These are phyloP conservation scores for Drosophila colorata DNA, from an alignment of 2,888 invertebrate species.

Conservation along the genomic window DNA sequence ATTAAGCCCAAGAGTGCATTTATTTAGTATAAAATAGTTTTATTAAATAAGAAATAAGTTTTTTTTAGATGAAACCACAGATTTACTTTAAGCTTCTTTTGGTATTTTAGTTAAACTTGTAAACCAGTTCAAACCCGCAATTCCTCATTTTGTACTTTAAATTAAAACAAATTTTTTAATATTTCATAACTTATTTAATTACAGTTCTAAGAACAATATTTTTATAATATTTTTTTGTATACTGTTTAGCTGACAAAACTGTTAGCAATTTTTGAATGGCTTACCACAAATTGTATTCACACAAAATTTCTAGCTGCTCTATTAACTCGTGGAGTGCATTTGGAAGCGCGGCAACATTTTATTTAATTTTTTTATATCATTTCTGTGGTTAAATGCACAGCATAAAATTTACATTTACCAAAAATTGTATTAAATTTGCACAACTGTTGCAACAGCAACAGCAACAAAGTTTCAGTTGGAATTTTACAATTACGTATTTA, in stretches of 20 bases:
- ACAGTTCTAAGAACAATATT: neutral
- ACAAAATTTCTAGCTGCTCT: slow-evolving; percentile 10
- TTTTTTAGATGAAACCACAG: no score
- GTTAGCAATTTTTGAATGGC: no score
- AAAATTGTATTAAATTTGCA: slow-evolving; percentile 35
- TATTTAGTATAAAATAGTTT: no score
- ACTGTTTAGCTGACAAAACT: no score
- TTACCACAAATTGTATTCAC: slow-evolving; percentile 6
- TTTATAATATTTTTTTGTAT: neutral
- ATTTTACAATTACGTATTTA: slow-evolving; percentile 51
- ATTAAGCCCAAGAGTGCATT: no score
- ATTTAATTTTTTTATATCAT: slow-evolving; percentile 5
- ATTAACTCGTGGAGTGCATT: slow-evolving; percentile 30
- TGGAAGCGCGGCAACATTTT: slow-evolving; percentile 18
- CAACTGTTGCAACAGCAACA: slow-evolving; percentile 12
- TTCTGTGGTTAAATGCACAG: slow-evolving; percentile 38
- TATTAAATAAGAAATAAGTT: no score
- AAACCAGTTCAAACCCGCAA: no score
- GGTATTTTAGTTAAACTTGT: no score
- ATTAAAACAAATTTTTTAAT: no score
- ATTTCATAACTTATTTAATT: neutral
- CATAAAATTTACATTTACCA: slow-evolving; percentile 36
- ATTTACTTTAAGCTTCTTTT: no score
- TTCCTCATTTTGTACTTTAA: no score
- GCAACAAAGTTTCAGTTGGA: slow-evolving; percentile 32